Base-by-base conservation (phyloP, 2,113 vertebrate genomes). In the Ciconia stormi region DNA sequence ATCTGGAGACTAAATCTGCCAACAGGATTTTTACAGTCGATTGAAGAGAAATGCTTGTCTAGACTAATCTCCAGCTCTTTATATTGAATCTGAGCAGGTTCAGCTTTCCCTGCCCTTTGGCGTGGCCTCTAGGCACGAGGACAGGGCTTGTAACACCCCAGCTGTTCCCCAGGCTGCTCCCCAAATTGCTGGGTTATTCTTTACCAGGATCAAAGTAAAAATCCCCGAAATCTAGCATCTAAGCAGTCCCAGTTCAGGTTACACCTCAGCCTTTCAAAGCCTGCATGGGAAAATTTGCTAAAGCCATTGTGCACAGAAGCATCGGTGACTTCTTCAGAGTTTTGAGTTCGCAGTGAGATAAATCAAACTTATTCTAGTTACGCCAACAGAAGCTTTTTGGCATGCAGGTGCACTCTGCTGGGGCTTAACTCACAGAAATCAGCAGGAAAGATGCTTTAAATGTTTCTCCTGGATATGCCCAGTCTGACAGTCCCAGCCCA, bases 71-170 rank as follows among this genome's bases (percentile, higher is more conserved):
- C 32, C 1, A 3, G 12, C 40, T 72, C 40, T 55, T 59, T 27
- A 3, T 32, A 36, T 44, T 72, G 49, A 61, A 47, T 63, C 44
- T 52, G 44, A 86, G 66, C 8, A 44, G 20, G 30, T 49, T 71
- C 34, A 50, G 16, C 46, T 81, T 78, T 91, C 50, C 11, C 19
- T 84, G 55, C 46, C 40, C 34, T 16, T 65, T 9, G 15, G 49
- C 0, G 0, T 25, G 42, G 34, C 47, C 49, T 82, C 32, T 53
- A 32, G 52, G 55, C 29, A 42, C 0, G 4, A 56, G 58, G 40
- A 59, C 23, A 70, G 14, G 44, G 56, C 32, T 44, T 22, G 11
- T 15, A 70, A n/a, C 42, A 62, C 27, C 42, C 49, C 77, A 66
- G 30, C 69, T 93, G 29, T 19, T 74, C 44, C 42, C 17, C 36